phyloP scores from a whole-genome alignment of 92 coral and sea anemone species.

The Muricea muricata region DNA sequence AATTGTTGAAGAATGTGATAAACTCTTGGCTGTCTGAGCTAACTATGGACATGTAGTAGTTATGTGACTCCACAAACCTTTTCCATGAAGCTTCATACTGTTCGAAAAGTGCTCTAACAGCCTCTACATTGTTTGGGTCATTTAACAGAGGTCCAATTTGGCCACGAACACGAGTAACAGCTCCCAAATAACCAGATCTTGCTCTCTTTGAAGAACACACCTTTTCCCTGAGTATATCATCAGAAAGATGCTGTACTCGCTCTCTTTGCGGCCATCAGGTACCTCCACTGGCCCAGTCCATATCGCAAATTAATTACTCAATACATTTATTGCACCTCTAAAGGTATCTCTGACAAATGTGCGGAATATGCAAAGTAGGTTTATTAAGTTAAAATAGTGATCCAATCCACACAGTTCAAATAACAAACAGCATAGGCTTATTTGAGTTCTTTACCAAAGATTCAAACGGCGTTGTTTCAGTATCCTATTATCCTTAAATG shows the following conservation, averaged over 20 bases:
- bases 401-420: background rate
- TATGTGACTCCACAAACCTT: conserved; percentile 29
- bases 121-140: background rate
- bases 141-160: conserved; percentile 13
- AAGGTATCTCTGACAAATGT: background rate
- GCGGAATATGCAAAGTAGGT: background rate
- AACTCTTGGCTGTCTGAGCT: background rate
- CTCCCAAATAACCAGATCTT: conserved; percentile 24
- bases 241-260: background rate
- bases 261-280: background rate
- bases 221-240: background rate
- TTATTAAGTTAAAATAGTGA: background rate
- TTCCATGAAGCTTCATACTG: conserved; percentile 18
- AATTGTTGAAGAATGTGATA: conserved; percentile 13
- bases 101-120: background rate
- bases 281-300: background rate
- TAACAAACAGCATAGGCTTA: background rate
- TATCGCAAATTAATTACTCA: background rate
- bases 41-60: background rate
- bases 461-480: background rate
- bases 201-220: conserved; percentile 14
- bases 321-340: background rate
- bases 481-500: background rate
- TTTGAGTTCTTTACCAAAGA: background rate
- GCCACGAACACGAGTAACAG: conserved; percentile 44